Evolutionary conservation across 2,797 vertebrate species (phyloP).

Genomic region (Takifugu rubripes): DNA sequence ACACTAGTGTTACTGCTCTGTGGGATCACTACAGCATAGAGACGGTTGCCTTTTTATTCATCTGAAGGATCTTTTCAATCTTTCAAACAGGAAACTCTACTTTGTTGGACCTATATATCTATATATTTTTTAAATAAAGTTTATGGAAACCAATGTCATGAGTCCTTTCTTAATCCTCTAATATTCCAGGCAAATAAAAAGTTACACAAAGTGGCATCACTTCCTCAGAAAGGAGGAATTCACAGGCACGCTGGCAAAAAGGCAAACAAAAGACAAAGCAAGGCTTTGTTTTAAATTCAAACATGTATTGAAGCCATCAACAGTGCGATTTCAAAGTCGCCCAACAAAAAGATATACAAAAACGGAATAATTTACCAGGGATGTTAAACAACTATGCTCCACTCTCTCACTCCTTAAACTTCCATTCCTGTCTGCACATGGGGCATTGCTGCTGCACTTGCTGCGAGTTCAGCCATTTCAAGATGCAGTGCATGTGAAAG

Average conservation of each 20-base stretch:
- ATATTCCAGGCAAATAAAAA: too few species aligned
- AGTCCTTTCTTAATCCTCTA: too few species aligned
- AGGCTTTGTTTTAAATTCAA: slow-evolving; percentile 7
- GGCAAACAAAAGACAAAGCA: background rate
- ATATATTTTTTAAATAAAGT: slow-evolving; percentile 44
- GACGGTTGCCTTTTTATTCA: background rate
- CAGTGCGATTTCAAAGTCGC: background rate
- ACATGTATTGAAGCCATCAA: background rate
- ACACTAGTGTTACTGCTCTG: slow-evolving; percentile 14
- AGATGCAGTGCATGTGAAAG: slow-evolving; percentile 99
- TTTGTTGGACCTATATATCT: slow-evolving; percentile 7
- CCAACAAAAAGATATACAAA: slow-evolving; percentile 23
- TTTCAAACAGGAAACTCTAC: background rate
- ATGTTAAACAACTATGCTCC: slow-evolving; percentile 11
- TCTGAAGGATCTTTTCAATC: background rate
- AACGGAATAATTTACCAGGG: slow-evolving; percentile 36
- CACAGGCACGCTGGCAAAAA: background rate
- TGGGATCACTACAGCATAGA: background rate
- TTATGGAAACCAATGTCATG: slow-evolving; percentile 28
- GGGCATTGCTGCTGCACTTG: slow-evolving; percentile 98
- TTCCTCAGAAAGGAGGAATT: background rate
- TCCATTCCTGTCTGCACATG: slow-evolving; percentile 98
- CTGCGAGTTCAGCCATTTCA: slow-evolving; percentile 98
- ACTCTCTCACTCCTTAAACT: slow-evolving; percentile 85
- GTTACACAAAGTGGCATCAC: too few species aligned